Base-by-base conservation (phyloP, 2,888 invertebrate genomes). In the Aethes cnicana region DNA sequence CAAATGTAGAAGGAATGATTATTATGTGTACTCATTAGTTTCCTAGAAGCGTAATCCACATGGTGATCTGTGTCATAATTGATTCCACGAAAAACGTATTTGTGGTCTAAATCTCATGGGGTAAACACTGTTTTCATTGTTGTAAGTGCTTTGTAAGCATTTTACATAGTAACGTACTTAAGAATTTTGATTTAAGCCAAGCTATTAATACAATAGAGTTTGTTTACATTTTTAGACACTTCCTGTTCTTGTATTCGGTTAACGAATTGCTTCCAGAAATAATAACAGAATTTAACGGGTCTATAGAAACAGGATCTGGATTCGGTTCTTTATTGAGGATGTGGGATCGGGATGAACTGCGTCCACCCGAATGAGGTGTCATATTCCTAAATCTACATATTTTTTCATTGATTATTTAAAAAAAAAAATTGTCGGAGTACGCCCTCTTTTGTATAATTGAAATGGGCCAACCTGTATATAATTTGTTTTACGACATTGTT, bases 301-400 rank as follows among this genome's bases (percentile, higher is more conserved):
- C 33, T 25, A 20, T 14, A 42, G 20, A 28, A 35, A 35, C 28
- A 7, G 20, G 18, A 35, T 41, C 8, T 14, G 21, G 26, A 28
- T 12, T 26, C 12, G 30, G n/a, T 48, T 16, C 20, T 47, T 49
- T 36, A 43, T 50, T 12, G 49, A 42, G 49, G 49, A 50, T 23
- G 43, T 35, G 28, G 36, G 28, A 23, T 28, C 12, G 16, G 23
- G 14, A 17, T 26, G 41, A 11, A 21, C 26, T 5, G 42, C 25
- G 49, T 28, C 42, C 42, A 43, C 42, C 35, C 42, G 4, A 42
- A 41, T 42, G 33, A 41, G 36, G 49, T 12, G 41, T 18, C 17
- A 7, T 18, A 20, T 36, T 18, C 20, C n/a, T n/a, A n/a, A 20
- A 20, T 16, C 14, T 26, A n/a, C 3, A n/a, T n/a, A n/a, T n/a